Evolutionary conservation across 2,113 vertebrate species (phyloP).

Genomic region (Dicerorhinus sumatrensis): DNA sequence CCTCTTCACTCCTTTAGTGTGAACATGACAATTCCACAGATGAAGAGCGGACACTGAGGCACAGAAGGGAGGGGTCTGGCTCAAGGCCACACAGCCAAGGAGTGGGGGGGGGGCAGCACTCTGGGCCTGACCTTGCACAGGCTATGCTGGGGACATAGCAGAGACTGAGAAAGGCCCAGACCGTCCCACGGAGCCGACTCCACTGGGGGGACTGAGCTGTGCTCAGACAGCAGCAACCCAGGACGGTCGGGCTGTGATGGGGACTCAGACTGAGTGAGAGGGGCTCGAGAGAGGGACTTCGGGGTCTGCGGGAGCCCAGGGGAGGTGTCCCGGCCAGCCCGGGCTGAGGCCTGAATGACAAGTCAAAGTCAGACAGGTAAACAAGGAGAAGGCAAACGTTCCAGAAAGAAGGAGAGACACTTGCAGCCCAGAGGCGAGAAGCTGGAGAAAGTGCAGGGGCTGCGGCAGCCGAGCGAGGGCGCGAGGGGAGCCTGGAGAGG

Average conservation of each 20-base stretch:
- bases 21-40: not conserved
- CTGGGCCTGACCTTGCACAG: not conserved
- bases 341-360: not conserved
- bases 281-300: not conserved
- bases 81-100: not conserved
- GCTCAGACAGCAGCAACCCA: not conserved
- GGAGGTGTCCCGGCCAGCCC: not conserved
- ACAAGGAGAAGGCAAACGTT: not conserved
- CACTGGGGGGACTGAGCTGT: not conserved
- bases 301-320: not conserved
- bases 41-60: not conserved
- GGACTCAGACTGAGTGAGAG: fast-evolving
- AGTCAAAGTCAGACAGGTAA: not conserved
- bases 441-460: not conserved
- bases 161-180: not conserved
- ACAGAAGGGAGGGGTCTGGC: not conserved
- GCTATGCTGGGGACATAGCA: not conserved
- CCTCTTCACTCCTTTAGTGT: slow-evolving; percentile 34
- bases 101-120: not conserved
- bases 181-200: not conserved
- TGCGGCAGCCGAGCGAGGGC: not conserved
- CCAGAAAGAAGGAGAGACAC: not conserved
- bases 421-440: not conserved
- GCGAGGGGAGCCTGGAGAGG: not conserved
- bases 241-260: fast-evolving